Conservation (phyloP, 2,113 vertebrate species). For the Xyrauchen texanus region DNA sequence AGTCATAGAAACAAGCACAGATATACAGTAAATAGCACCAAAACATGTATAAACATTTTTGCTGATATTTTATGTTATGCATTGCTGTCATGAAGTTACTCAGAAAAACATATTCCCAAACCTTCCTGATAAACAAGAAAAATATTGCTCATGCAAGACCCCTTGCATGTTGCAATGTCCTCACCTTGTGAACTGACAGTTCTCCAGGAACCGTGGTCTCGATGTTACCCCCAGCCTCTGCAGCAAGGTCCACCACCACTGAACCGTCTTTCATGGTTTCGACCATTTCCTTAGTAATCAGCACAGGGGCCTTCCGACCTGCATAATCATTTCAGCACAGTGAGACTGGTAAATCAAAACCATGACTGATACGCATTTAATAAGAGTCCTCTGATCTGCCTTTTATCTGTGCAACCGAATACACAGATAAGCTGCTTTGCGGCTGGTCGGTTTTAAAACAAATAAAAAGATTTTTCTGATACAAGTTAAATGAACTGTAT, state of each 20-base stretch:
- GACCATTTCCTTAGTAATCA: conserved; percentile 92
- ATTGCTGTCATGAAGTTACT: too few species aligned
- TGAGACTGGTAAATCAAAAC: conserved; percentile 19
- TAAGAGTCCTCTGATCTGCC: conserved; percentile 17
- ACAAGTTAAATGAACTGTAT: too few species aligned
- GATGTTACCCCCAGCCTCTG: conserved; percentile 96
- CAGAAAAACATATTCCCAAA: background rate
- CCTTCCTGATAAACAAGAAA: background rate
- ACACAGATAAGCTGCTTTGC: conserved; percentile 23
- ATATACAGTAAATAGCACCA: too few species aligned
- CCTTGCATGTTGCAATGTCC: background rate
- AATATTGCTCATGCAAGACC: background rate
- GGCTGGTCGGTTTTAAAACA: background rate
- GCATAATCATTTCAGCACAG: conserved; percentile 50
- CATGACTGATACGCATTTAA: conserved; percentile 35
- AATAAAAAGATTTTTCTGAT: too few species aligned
- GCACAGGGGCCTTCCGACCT: conserved; percentile 88
- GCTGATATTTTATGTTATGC: too few species aligned
- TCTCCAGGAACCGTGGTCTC: conserved; percentile 94
- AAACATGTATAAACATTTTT: too few species aligned
- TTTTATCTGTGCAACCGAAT: conserved; percentile 22
- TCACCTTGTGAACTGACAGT: conserved; percentile 86
- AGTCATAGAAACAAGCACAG: too few species aligned
- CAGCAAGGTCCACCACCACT: conserved; percentile 94
- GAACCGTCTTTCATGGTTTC: conserved; percentile 98